Conservation (phyloP, 2,888 invertebrate genomes). For the Minunthozetes semirufus region DNA sequence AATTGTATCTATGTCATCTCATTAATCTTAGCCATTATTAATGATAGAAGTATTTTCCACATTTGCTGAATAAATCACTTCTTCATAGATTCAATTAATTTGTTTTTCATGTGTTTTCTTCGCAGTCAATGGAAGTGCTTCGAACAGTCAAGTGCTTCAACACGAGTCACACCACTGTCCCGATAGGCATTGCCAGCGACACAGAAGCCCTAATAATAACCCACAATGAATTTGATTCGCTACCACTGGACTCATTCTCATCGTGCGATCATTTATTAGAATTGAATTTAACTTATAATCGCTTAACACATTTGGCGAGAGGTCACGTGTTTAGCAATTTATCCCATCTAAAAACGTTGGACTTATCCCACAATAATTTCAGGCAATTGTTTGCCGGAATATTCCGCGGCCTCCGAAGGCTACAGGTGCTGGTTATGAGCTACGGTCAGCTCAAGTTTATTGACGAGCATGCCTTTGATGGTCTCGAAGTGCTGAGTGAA, state of each 20-base stretch:
- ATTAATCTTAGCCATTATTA: too few species aligned
- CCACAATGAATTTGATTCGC: slow-evolving; percentile 45
- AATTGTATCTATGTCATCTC: too few species aligned
- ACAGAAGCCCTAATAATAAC: slow-evolving; percentile 47
- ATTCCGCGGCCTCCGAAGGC: slow-evolving; percentile 47
- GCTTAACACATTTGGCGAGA: slow-evolving; percentile 46
- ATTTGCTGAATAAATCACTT: too few species aligned
- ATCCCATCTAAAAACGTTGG: slow-evolving; percentile 46
- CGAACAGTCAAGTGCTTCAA: slow-evolving; percentile 48
- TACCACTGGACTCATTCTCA: slow-evolving; percentile 45
- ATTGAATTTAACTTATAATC: slow-evolving; percentile 49
- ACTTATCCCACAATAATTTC: slow-evolving; percentile 48
- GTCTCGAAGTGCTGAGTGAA: slow-evolving; percentile 46
- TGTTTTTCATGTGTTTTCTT: background rate
- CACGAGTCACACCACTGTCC: slow-evolving; percentile 44
- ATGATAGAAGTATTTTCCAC: too few species aligned
- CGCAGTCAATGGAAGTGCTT: slow-evolving; percentile 36
- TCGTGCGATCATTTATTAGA: slow-evolving; percentile 45
- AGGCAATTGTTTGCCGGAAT: slow-evolving; percentile 46
- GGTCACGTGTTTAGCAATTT: slow-evolving; percentile 47
- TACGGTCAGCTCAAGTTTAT: slow-evolving; percentile 48
- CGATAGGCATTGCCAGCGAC: slow-evolving; percentile 45
- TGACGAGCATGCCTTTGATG: slow-evolving; percentile 49
- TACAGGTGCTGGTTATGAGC: slow-evolving; percentile 47
- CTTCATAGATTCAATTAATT: too few species aligned